A percentile compares a stretch with the other conserved stretches of the same genome.
Evolutionary conservation across 2,888 invertebrate genomes (phyloP).

Genomic region (Cataglyphis livida): DNA sequence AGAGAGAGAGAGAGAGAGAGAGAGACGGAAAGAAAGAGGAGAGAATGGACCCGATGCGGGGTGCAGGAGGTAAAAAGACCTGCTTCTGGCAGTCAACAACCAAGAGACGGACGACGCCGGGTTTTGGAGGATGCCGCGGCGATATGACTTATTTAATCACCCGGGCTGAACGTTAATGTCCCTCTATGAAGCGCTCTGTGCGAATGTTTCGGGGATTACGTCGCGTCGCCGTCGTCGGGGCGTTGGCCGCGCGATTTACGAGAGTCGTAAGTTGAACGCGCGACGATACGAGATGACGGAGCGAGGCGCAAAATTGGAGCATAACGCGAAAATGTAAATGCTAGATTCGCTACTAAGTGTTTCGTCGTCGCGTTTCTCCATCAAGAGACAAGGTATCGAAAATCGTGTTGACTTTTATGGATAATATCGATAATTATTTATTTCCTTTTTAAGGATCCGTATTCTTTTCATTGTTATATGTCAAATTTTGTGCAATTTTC

Average conservation of each 20-base stretch:
- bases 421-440: neutral
- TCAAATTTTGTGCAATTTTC: neutral
- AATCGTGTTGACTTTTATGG: neutral
- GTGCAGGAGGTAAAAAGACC: conserved; percentile 62
- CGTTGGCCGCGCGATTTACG: conserved; percentile 62
- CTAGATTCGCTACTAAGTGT: neutral
- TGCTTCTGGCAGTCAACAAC: conserved; percentile 49
- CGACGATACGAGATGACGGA: conserved; percentile 16
- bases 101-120: conserved; percentile 60
- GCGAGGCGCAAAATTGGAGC: neutral
- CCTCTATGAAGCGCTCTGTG: conserved; percentile 48
- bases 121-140: conserved; percentile 64
- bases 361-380: neutral
- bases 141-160: conserved; percentile 80
- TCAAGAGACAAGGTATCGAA: neutral
- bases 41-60: neutral
- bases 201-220: conserved; percentile 60
- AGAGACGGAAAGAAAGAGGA: neutral
- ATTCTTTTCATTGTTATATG: neutral
- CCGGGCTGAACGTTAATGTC: conserved; percentile 71
- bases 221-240: conserved; percentile 37
- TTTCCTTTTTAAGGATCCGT: neutral
- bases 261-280: conserved; percentile 37
- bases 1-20: neutral
- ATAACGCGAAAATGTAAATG: conserved; percentile 20